These are phyloP conservation scores for Urophycis tenuis DNA, from an alignment of 2,797 vertebrate species.

Conservation along the genomic window DNA sequence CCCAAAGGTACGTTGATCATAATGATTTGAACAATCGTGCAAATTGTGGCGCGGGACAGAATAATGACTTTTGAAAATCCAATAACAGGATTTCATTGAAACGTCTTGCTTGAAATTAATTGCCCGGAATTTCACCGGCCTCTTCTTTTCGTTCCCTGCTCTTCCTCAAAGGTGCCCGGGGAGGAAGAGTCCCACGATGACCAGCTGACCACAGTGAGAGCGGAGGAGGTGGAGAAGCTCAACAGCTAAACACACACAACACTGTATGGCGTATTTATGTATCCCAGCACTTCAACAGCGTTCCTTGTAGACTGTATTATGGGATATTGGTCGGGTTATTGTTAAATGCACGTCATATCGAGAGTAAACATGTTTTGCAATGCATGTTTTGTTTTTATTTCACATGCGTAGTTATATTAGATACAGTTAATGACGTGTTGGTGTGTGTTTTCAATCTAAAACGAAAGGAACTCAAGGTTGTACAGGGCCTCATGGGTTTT, in stretches of 20 bases:
- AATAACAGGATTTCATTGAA: background rate
- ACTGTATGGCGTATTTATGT: constrained; percentile 5
- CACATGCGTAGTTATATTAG: background rate
- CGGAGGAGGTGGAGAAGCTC: constrained; percentile 63
- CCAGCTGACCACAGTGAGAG: constrained; percentile 52
- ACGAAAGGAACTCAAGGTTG: background rate
- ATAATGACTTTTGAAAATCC: background rate
- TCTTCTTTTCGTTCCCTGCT: background rate
- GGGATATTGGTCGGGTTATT: background rate
- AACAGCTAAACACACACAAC: constrained; percentile 36
- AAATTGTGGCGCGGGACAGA: background rate
- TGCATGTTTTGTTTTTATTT: background rate
- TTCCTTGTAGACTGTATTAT: constrained; percentile 5
- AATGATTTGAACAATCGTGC: background rate
- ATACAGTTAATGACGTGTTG: background rate
- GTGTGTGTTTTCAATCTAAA: background rate
- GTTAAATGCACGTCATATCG: background rate
- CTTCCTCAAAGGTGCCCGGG: constrained; percentile 61
- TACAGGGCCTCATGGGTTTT: background rate
- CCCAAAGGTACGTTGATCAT: background rate
- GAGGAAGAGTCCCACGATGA: constrained; percentile 47
- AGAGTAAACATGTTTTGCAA: background rate
- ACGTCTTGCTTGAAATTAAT: background rate
- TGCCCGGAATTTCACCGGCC: background rate
- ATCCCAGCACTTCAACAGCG: constrained; percentile 30